phyloP scores from a whole-genome alignment of 2,113 vertebrate species.

The Noturus placidus region DNA sequence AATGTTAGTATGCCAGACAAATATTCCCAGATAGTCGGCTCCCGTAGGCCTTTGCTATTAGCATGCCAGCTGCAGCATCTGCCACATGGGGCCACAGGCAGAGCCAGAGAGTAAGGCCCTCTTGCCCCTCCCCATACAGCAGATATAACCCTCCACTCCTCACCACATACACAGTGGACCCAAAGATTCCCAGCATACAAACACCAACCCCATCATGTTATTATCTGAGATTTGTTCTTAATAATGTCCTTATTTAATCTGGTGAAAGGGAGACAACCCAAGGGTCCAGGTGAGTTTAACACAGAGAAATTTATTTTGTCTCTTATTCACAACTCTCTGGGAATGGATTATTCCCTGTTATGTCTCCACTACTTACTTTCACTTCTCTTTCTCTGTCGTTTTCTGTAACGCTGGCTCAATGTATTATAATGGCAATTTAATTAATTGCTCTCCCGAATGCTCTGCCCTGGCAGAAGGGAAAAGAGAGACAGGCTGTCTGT shows the following conservation, averaged over 20 bases:
- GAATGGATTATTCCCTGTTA: conserved; percentile 34
- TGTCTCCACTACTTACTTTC: conserved; percentile 45
- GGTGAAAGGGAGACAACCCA: not conserved
- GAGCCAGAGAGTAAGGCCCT: conserved; percentile 55
- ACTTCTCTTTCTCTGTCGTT: conserved; percentile 53
- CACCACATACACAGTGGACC: conserved; percentile 24
- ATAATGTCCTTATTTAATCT: not conserved
- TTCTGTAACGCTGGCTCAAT: conserved; percentile 55
- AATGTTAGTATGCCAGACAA: conserved; percentile 44
- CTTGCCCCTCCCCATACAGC: conserved; percentile 25
- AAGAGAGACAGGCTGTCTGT: conserved; percentile 30
- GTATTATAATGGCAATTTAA: conserved; percentile 58
- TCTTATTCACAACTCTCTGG: conserved; percentile 4
- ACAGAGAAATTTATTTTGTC: not conserved
- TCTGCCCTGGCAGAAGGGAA: conserved; percentile 38
- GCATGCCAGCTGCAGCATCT: conserved; percentile 57
- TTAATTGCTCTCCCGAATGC: conserved; percentile 55
- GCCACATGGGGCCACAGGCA: conserved; percentile 52
- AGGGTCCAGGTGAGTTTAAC: not conserved
- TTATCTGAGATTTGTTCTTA: not conserved
- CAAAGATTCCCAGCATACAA: conserved; percentile 27
- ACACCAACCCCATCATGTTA: not conserved
- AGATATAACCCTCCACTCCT: conserved; percentile 30
- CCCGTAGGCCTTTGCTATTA: conserved; percentile 51
- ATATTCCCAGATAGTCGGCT: conserved; percentile 52